Base-by-base conservation (phyloP, 2,888 invertebrate genomes). In the Volucella inflata region DNA sequence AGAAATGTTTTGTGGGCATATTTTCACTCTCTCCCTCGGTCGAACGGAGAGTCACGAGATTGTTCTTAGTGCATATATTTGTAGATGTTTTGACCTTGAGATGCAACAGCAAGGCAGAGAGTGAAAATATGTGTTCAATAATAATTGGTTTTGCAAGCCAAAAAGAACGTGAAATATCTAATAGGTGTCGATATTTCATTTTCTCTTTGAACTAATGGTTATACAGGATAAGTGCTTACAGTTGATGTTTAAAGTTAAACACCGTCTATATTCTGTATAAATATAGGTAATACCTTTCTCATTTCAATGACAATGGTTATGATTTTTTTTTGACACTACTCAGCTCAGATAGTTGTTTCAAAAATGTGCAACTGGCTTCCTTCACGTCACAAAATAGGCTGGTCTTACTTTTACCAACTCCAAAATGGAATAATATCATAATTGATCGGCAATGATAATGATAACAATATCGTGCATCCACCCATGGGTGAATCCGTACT, bases 181-280 rank as follows among this genome's bases (percentile, higher is more conserved):
- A 79, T 83, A 68, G 83, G 10, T 83, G 83, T 83, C 79, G 70
- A 83, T 83, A 64, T 79, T 74, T 79, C 44, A 64, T 17, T 50
- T 59, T 62, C 46, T 50, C 21, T 72, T 74, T 79, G 36, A 70
- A 74, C 64, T 46, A 17, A 67, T 68, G 16, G 59, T 40, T 38
- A 51, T 44, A 68, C 48, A 64, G 2, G 44, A 30, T 48, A 30
- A 78, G 67, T 51, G 64, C 46, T 48, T 21, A 76, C 64, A 70
- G 55, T 65, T 17, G 59, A 10, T 16, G 12, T 3, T n/a, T 11
- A 9, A 75, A 67, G 75, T 59, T 36, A 2, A 14, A 14, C n/a
- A 30, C 48, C 1, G 3, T 9, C 12, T n/a, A 12, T 38, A 14
- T 17, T 11, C 12, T 6, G 6, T 30, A 30, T 6, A 30, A 30